Evolutionary conservation across 2,888 invertebrate genomes (phyloP).

Genomic region (Nymphalis c-album): DNA sequence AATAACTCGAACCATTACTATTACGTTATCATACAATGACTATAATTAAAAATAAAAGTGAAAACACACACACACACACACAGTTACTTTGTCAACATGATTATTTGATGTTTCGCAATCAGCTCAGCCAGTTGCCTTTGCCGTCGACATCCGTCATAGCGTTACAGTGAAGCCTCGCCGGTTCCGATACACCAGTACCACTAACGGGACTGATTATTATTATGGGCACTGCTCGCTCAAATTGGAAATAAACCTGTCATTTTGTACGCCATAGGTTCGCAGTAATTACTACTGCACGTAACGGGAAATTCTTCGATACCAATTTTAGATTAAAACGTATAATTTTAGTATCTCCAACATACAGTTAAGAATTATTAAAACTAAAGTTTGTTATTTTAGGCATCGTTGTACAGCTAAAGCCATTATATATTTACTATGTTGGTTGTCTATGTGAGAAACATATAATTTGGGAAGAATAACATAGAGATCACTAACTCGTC

Average conservation of each 20-base stretch:
- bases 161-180: slow-evolving; percentile 2
- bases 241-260: slow-evolving; percentile 27
- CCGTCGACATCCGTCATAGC: background rate
- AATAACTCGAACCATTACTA: no score
- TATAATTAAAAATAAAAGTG: background rate
- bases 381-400: no score
- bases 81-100: no score
- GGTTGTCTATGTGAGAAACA: no score
- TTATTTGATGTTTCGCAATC: no score
- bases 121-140: background rate
- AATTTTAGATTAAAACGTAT: slow-evolving; percentile 2
- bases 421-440: no score
- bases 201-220: slow-evolving; percentile 27
- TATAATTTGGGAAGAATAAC: no score
- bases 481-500: no score
- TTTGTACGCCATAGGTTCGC: slow-evolving; percentile 8
- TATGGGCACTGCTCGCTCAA: slow-evolving; percentile 21
- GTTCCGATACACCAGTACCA: slow-evolving; percentile 1
- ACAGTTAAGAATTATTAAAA: background rate
- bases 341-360: background rate
- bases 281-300: slow-evolving; percentile 17
- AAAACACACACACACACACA: no score
- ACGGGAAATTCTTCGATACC: slow-evolving; percentile 16
- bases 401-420: no score
- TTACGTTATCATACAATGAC: background rate